phyloP scores from a whole-genome alignment of 2,888 invertebrate species.

The Chaetoderma sp. region DNA sequence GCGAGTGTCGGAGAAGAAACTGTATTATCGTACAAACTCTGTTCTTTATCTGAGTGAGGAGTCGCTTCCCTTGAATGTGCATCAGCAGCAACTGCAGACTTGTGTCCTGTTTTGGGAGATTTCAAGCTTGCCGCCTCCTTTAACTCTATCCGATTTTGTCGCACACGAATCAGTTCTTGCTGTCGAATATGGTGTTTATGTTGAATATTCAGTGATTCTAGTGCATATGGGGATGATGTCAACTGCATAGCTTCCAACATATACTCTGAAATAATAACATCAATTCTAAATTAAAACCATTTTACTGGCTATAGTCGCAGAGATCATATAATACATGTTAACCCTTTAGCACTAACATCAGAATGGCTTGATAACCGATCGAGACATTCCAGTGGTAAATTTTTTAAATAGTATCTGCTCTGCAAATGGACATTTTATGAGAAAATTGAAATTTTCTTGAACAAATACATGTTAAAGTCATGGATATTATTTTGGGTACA shows the following conservation, averaged over 20 bases:
- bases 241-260: conserved; percentile 76
- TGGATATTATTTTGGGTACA: too few species aligned
- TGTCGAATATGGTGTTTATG: conserved; percentile 80
- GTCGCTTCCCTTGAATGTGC: not conserved
- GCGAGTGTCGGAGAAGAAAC: not conserved
- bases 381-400: too few species aligned
- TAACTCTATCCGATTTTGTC: conserved; percentile 22
- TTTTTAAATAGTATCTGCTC: too few species aligned
- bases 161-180: conserved; percentile 50
- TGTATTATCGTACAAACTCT: not conserved
- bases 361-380: not conserved
- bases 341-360: too few species aligned
- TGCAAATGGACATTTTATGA: too few species aligned
- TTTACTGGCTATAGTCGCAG: not conserved
- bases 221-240: conserved; percentile 68
- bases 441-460: too few species aligned
- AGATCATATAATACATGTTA: not conserved
- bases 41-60: not conserved
- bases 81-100: not conserved
- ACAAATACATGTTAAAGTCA: too few species aligned
- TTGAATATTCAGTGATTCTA: conserved; percentile 81
- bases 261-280: conserved; percentile 68
- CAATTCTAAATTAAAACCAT: conserved; percentile 1
- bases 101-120: too few species aligned
- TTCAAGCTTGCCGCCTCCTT: not conserved